Evolutionary conservation across 2,888 invertebrate genomes (phyloP), one percentile per base, ranked within the genome.

Genomic region (Nomada goodeniana): DNA sequence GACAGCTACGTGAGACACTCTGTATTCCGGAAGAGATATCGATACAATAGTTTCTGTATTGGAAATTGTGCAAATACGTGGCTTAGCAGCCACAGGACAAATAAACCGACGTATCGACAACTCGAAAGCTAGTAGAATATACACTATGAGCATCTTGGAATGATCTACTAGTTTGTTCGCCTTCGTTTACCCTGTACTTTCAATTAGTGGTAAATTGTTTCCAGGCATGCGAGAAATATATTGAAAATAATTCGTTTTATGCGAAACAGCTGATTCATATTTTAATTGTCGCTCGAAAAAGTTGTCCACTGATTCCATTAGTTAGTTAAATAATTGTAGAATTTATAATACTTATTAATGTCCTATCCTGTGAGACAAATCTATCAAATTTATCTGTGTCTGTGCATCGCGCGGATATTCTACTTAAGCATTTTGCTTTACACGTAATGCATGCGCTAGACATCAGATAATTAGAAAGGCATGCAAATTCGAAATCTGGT

Each of bases 91-190:
- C 73, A n/a, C 65, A n/a, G 47, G 4, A n/a, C 72, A 55, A 44
- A 44, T 44, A 63, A 44, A 44, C 53, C 42, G 13, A 55, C 23
- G 42, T 71, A 71, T 61, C 71, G 60, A 59, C 52, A 42, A 67
- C 59, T 60, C 13, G 44, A 26, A 44, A 61, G 42, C 44, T 44
- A 61, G 15, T 53, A 61, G 60, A 47, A 75, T 61, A 53, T 20
- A 29, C n/a, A 36, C 20, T 0, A 36, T 23, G 47, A 53, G 53
- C 29, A 18, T 47, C 65, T 9, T 9, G 23, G 53, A n/a, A 55
- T n/a, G 23, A 36, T 57, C 9, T 18, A 18, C 9, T 23, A 9
- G n/a, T 42, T n/a, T 29, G 26, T 23, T 15, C 15, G 11, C 36
- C 36, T 36, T 36, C 36, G 36, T 36, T 36, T 36, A 7, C 36